Evolutionary conservation across 2,113 vertebrate species (phyloP).

Genomic region (Garra rufa): DNA sequence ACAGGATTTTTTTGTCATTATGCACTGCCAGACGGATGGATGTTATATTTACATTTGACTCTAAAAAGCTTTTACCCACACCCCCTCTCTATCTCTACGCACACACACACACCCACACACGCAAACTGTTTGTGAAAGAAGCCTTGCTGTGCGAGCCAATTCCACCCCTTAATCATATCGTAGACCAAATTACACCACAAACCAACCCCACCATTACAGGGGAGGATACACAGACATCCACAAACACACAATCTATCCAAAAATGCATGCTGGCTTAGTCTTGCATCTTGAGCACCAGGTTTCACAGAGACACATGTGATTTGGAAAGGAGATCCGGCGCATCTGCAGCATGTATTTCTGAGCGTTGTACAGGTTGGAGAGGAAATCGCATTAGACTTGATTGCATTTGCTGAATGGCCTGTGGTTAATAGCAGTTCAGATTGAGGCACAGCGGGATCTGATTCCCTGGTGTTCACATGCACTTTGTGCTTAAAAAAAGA

Average conservation of each 20-base stretch:
- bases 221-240: slow-evolving; percentile 32
- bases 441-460: background rate
- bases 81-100: slow-evolving; percentile 68
- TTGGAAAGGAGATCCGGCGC: background rate
- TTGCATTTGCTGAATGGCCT: slow-evolving; percentile 24
- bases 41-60: slow-evolving; percentile 20
- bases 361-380: background rate
- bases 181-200: slow-evolving; percentile 50
- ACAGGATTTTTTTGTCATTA: background rate
- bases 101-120: slow-evolving; percentile 16
- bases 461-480: slow-evolving; percentile 25
- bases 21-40: slow-evolving; percentile 9
- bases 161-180: slow-evolving; percentile 53
- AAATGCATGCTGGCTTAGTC: slow-evolving; percentile 8
- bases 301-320: background rate
- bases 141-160: slow-evolving; percentile 28
- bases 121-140: slow-evolving; percentile 10
- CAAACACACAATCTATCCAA: slow-evolving; percentile 36
- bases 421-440: slow-evolving; percentile 18
- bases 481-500: background rate
- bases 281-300: background rate
- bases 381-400: slow-evolving; percentile 36
- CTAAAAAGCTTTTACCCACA: slow-evolving; percentile 54
- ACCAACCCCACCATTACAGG: slow-evolving; percentile 52
- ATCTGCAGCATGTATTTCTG: background rate